A percentile compares a stretch with the other conserved stretches of the same genome.
phyloP scores from a whole-genome alignment of 2,113 vertebrate species.

The Alaudala cheleensis region DNA sequence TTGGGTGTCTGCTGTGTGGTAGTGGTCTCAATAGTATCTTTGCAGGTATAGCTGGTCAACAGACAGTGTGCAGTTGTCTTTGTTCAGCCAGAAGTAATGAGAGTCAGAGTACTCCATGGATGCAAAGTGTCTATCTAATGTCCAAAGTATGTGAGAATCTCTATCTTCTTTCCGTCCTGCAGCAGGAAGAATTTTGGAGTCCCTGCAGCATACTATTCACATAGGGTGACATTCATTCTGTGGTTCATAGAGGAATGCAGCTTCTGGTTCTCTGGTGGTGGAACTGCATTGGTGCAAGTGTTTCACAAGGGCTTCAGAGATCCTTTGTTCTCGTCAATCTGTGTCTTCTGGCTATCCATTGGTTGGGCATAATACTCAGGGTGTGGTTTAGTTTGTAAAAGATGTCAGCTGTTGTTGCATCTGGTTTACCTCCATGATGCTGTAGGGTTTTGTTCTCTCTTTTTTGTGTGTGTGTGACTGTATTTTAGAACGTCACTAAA shows the following conservation, averaged over 20 bases:
- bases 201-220: not conserved
- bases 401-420: not conserved
- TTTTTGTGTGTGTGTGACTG: not conserved
- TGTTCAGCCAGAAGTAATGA: not conserved
- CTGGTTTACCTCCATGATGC: not conserved
- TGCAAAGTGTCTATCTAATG: not conserved
- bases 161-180: not conserved
- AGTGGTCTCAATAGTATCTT: not conserved
- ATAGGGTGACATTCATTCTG: rapidly evolving
- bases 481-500: not conserved
- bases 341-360: not conserved
- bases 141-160: not conserved
- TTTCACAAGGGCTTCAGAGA: not conserved
- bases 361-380: not conserved
- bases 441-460: not conserved
- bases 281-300: not conserved
- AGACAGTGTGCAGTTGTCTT: not conserved
- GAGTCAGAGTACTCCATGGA: rapidly evolving
- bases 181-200: not conserved
- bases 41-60: not conserved
- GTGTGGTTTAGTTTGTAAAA: not conserved
- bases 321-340: not conserved
- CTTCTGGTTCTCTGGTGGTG: not conserved
- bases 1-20: not conserved
- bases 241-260: not conserved